These are phyloP conservation scores for Hipposideros armiger DNA, from an alignment of 2,113 vertebrate species.

Conservation along the genomic window DNA sequence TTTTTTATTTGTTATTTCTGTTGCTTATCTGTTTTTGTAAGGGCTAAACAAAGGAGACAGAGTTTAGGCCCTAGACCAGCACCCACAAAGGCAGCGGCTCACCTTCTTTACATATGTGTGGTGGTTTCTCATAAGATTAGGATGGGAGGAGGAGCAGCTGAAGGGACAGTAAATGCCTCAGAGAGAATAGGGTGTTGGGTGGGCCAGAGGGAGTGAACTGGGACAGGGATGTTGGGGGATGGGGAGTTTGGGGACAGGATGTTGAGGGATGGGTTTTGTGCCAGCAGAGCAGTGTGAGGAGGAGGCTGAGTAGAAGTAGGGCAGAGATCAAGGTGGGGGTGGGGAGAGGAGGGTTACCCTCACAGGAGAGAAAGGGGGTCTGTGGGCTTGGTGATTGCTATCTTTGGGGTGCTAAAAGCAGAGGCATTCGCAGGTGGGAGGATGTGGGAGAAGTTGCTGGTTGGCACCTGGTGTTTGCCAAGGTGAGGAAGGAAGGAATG, in stretches of 20 bases:
- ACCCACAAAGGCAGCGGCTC: background rate
- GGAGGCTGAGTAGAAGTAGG: background rate
- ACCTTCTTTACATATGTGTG: background rate
- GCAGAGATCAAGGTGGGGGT: accelerated
- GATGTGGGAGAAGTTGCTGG: no score
- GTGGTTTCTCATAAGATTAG: background rate
- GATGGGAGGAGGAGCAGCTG: accelerated
- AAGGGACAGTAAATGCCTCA: no score
- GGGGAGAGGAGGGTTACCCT: no score
- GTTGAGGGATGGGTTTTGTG: background rate
- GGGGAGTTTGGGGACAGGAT: no score
- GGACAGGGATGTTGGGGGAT: no score
- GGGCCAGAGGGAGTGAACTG: background rate
- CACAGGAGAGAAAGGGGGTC: background rate
- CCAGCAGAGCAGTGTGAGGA: background rate
- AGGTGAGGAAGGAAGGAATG: background rate
- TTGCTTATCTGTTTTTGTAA: background rate
- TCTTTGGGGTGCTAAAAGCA: background rate
- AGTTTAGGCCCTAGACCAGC: background rate
- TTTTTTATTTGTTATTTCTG: background rate
- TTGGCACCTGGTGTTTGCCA: background rate
- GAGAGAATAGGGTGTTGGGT: background rate
- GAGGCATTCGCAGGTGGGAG: background rate
- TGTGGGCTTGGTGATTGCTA: background rate
- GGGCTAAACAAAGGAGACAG: background rate